Evolutionary conservation across 30 jellyfish, hydroid and myxozoan genomes (phyloP).

Genomic region (Chironex yamaguchii): DNA sequence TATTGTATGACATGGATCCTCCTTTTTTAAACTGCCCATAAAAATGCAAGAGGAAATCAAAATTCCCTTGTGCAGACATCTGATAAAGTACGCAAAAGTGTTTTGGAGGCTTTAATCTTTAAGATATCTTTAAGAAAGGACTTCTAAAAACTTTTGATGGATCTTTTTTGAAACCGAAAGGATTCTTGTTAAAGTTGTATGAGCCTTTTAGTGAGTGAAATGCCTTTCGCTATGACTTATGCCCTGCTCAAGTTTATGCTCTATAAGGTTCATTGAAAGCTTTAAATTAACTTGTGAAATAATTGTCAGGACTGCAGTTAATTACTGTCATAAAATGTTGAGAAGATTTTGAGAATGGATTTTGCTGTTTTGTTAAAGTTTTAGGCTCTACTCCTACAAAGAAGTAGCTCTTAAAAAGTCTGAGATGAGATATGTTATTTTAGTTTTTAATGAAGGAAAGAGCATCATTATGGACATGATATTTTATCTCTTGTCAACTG

Average conservation of each 20-base stretch:
- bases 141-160: no score
- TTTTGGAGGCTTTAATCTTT: no score
- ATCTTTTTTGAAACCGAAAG: no score
- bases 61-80: no score
- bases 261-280: conserved; percentile 1
- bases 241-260: conserved; percentile 1
- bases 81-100: no score
- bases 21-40: no score
- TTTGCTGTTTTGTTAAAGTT: conserved; percentile 6
- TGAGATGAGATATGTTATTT: background rate
- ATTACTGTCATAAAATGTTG: background rate
- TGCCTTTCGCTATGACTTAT: no score
- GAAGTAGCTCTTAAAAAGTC: conserved; percentile 8
- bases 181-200: no score
- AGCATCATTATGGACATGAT: background rate
- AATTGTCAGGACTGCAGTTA: background rate
- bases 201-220: no score
- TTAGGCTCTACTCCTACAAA: background rate
- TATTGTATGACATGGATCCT: no score
- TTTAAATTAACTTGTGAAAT: background rate
- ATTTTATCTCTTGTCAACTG: background rate
- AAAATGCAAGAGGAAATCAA: no score
- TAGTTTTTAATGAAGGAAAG: background rate
- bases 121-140: no score
- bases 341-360: background rate